Base-by-base conservation (phyloP, 2,888 invertebrate species). In the Baccha elongata region DNA sequence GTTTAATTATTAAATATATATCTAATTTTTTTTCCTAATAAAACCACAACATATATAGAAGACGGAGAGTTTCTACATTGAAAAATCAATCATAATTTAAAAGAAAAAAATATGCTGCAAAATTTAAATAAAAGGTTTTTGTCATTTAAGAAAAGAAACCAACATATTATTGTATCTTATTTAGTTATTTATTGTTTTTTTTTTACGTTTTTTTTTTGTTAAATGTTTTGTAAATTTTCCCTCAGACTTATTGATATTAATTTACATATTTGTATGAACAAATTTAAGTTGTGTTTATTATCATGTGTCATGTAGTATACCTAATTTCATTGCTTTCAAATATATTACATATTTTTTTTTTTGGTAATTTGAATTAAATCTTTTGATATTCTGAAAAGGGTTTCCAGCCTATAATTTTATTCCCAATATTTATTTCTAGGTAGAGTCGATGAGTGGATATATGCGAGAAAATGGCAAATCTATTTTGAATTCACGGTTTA, bases 21-120 rank as follows among this genome's bases (percentile, higher is more conserved):
- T 58, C n/a, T n/a, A 15, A 11, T 53, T 58, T 52, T 29, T 48
- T 53, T 68, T 21, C 44, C 19, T 13, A 4, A 13, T 26, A 48
- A 64, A 32, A 5, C 15, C 13, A n/a, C 10, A 48, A 29, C 13
- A 37, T 2, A 37, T 2, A 37, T 37, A 67, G 50, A 52, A 52
- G 29, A 52, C 42, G 50, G 67, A 67, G 67, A 67, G 67, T 42
- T 52, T 52, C 19, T 29, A 17, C 58, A n/a, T 35, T 35, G 2
- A 23, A 40, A 0, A 35, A 21, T n/a, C n/a, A 48, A n/a, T n/a
- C 3, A n/a, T 29, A 3, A 15, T 15, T n/a, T 37, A 42, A 17
- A 60, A 15, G 11, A 58, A 13, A 42, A n/a, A 44, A 40, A 19
- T 29, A 17, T 15, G 3, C 8, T 32, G 29, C n/a, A 26, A 58